Conservation (phyloP, 2,888 invertebrate species). For the Crepidodera aurea region DNA sequence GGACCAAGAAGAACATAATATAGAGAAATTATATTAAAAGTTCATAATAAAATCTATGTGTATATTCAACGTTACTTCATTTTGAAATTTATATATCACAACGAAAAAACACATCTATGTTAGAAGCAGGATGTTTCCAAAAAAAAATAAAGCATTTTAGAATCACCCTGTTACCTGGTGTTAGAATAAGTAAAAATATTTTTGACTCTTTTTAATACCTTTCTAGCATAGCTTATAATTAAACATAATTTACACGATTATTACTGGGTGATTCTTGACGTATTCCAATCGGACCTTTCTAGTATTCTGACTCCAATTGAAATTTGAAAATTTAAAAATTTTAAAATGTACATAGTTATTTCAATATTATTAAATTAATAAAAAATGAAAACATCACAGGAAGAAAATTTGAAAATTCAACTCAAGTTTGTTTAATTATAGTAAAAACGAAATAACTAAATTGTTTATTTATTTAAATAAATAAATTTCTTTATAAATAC, state of each 20-base stretch:
- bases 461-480: too few relatives aligned
- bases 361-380: too few relatives aligned
- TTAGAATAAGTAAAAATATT: conserved; percentile 3
- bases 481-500: too few relatives aligned
- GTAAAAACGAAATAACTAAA: too few relatives aligned
- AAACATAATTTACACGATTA: conserved; percentile 10
- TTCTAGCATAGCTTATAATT: conserved; percentile 8
- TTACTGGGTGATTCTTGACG: background rate
- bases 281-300: background rate
- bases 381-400: too few relatives aligned
- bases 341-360: too few relatives aligned
- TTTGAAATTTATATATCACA: conserved; percentile 25
- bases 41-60: conserved; percentile 32
- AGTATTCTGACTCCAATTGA: too few relatives aligned
- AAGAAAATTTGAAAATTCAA: too few relatives aligned
- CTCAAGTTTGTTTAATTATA: too few relatives aligned
- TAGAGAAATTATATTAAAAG: conserved; percentile 45
- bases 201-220: conserved; percentile 14
- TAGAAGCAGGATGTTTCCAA: background rate
- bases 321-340: too few relatives aligned
- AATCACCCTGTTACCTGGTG: background rate
- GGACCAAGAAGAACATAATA: conserved; percentile 53
- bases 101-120: conserved; percentile 14
- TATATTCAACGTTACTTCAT: conserved; percentile 21
- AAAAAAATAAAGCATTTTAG: background rate